A percentile compares a stretch with the other conserved stretches of the same genome.
These are phyloP conservation scores for Smutsia temminckii DNA, from an alignment of 2,797 vertebrate genomes.

Conservation along the genomic window DNA sequence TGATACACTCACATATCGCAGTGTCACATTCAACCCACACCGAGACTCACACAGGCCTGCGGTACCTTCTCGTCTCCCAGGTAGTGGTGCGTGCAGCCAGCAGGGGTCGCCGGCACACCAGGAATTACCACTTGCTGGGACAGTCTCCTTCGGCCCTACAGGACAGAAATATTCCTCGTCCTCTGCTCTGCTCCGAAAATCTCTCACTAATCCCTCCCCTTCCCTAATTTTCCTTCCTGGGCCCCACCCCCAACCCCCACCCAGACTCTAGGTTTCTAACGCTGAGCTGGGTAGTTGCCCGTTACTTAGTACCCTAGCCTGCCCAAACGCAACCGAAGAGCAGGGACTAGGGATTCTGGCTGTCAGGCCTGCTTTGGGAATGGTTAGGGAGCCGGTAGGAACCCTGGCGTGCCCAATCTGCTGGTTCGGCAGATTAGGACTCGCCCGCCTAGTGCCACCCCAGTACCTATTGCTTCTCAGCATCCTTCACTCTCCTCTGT, in stretches of 20 bases:
- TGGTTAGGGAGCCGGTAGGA: neutral
- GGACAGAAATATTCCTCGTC: neutral
- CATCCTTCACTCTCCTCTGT: neutral
- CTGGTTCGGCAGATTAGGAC: neutral
- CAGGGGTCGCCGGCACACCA: constrained; percentile 85
- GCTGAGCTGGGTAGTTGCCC: neutral
- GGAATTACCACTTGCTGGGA: constrained; percentile 74
- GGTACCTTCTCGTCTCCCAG: neutral
- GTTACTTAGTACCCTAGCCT: neutral
- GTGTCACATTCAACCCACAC: neutral
- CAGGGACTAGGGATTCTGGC: neutral
- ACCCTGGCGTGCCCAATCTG: neutral
- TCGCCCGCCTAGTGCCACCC: neutral
- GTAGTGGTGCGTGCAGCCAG: constrained; percentile 65
- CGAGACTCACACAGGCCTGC: neutral
- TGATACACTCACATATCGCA: neutral
- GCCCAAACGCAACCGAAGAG: neutral
- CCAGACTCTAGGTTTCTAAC: neutral
- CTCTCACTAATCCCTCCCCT: neutral
- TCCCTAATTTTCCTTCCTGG: neutral
- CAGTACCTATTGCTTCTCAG: constrained; percentile 36
- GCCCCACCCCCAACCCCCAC: neutral
- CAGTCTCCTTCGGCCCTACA: neutral
- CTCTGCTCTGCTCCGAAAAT: neutral
- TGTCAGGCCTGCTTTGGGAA: neutral